These are phyloP conservation scores for Avahi laniger DNA, from an alignment of 2,797 vertebrate species.

Conservation along the genomic window DNA sequence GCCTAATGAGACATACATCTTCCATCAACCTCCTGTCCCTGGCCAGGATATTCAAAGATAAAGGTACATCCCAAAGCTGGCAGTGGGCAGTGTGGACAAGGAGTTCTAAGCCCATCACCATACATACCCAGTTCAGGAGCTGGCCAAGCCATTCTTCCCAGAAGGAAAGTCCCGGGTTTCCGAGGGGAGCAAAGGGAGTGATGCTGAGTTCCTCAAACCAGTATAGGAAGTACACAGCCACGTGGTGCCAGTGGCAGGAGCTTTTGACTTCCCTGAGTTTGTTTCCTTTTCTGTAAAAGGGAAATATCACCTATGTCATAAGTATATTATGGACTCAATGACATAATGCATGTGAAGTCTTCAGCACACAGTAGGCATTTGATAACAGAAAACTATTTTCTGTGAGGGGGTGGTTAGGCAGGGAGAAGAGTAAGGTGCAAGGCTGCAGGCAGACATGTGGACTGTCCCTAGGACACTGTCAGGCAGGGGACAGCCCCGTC, in stretches of 20 bases:
- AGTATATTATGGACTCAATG: neutral
- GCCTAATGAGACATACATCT: neutral
- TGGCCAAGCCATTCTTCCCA: neutral
- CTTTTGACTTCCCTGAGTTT: neutral
- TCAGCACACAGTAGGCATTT: neutral
- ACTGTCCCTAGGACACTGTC: neutral
- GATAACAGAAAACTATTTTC: slow-evolving; percentile 34
- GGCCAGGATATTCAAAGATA: neutral
- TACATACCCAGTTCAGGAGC: neutral
- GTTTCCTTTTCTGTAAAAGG: neutral
- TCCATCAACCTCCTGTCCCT: neutral
- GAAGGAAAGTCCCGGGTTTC: slow-evolving; percentile 2
- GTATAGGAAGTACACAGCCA: neutral
- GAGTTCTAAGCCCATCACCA: neutral
- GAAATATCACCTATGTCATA: neutral
- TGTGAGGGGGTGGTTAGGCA: neutral
- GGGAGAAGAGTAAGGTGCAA: neutral
- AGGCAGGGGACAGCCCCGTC: neutral
- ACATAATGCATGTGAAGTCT: neutral
- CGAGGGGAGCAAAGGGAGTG: neutral
- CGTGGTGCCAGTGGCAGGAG: neutral
- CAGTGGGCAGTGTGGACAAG: neutral
- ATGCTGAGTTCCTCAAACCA: neutral
- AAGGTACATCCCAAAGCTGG: neutral
- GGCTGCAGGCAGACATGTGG: neutral